Evolutionary conservation across 2,888 invertebrate species (phyloP), one percentile per base, ranked within the genome.

Genomic region (Trisateles emortualis): DNA sequence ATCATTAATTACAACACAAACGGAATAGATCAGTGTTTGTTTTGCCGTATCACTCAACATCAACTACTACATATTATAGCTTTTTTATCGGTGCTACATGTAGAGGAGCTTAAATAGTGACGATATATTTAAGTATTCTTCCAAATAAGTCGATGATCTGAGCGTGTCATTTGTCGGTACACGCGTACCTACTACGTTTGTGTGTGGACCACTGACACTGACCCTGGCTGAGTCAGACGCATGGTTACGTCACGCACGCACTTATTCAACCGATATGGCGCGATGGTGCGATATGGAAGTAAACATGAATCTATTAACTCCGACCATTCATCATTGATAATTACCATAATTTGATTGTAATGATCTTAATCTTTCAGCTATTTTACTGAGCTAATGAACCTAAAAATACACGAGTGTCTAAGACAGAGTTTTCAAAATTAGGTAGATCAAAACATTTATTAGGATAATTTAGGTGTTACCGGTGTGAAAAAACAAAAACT

Each of bases 311-410:
- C 13, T 17, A 38, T 29, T 17, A 8, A 30, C n/a, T 10, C 13
- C 30, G n/a, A 6, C 13, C 40, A 33, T 36, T 22, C 14, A 19
- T 30, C 19, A 30, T 22, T 50, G 47, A 50, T 65, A 65, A 65
- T 59, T 59, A 50, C 44, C 40, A 50, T 59, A 39, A 52, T 62
- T 65, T 54, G 43, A 66, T 57, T 50, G 50, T 47, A 35, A 48
- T 17, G 35, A 22, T 43, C 33, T 11, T 30, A 36, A 53, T 42
- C 43, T 51, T n/a, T n/a, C n/a, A n/a, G n/a, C n/a, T n/a, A n/a
- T n/a, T n/a, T n/a, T n/a, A n/a, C n/a, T 26, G 16, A 35, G 26
- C 11, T 43, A 36, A 57, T 66, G 63, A 51, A 44, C 13, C 24
- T 32, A 32, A 51, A 33, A 26, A 16, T 48, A 42, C 35, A 38